Evolutionary conservation across 2,888 invertebrate genomes (phyloP), one percentile per base, ranked within the genome.

Genomic region (Arrhopalites spinosus): DNA sequence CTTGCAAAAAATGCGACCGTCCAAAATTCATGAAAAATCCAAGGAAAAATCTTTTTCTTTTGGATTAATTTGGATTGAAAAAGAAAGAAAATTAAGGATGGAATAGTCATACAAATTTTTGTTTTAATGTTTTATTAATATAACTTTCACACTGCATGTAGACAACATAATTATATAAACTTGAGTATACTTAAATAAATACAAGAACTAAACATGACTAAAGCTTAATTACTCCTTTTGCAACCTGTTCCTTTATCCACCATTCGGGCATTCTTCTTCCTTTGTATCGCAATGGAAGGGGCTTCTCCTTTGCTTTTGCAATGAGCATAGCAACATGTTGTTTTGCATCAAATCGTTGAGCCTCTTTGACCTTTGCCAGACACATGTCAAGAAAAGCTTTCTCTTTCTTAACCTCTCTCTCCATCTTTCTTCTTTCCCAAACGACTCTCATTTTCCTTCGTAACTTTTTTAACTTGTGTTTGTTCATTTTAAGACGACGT

Each of bases 401-500:
- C 84, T 95, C 94, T 84, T 91, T 94, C 64, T 88, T 88, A 84
- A 91, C 86, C 84, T 91, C 91, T 71, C 93, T 89, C 25, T 89
- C 89, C 83, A 91, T 90, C 74, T 85, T 86, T 80, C 89, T 89
- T 86, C 92, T 91, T 0, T 90, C 91, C 90, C 91, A 91, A 78
- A 89, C 89, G 85, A 90, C 91, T 83, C 90, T 91, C 92, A 93
- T 92, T 83, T 88, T 90, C 84, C 92, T 94, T 80, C 92, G 88
- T 73, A 93, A 86, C 86, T 95, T 95, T 85, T 86, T 91, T 64
- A 92, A 86, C 85, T 94, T 92, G 84, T 95, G 95, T 83, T 91
- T 93, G 85, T 91, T 93, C 93, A 96, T 95, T 86, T 95, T 95
- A 73, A 90, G 89, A 69, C 90, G 87, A 68, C 95, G 88, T 47